These are phyloP conservation scores for Cosmorhoe ocellata DNA, from an alignment of 2,888 invertebrate genomes.

Conservation along the genomic window DNA sequence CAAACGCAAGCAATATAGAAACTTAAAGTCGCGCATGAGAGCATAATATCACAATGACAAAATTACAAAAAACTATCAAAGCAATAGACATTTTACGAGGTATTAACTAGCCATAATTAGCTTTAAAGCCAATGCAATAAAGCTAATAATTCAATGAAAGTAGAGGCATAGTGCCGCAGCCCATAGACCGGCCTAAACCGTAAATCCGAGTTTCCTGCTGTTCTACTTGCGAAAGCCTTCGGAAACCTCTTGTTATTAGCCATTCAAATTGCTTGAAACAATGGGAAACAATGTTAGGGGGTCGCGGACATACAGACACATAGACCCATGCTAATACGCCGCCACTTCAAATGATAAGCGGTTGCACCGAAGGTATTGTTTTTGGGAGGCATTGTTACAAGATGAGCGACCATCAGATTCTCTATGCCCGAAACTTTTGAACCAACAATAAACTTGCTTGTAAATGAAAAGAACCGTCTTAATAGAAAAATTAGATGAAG, in stretches of 20 bases:
- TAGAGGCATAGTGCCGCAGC: neutral
- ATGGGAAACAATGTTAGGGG: slow-evolving; percentile 61
- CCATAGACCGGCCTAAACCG: slow-evolving; percentile 38
- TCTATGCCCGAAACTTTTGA: too few species aligned
- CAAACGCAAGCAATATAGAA: neutral
- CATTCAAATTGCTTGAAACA: slow-evolving; percentile 70
- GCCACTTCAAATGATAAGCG: slow-evolving; percentile 51
- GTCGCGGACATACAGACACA: slow-evolving; percentile 58
- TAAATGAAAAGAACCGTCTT: neutral
- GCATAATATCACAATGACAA: too few species aligned
- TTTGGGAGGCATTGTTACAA: slow-evolving; percentile 30
- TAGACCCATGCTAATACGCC: slow-evolving; percentile 58
- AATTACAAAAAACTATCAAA: too few species aligned
- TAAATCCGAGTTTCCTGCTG: slow-evolving; percentile 61
- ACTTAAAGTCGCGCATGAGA: neutral
- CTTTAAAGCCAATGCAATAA: neutral
- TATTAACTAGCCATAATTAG: neutral
- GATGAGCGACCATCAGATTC: too few species aligned
- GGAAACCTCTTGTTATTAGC: slow-evolving; percentile 61
- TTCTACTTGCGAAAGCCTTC: slow-evolving; percentile 69
- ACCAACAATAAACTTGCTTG: slow-evolving; percentile 7
- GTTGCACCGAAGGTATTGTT: slow-evolving; percentile 54
- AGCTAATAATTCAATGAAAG: neutral
- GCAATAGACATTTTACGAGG: neutral
- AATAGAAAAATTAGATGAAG: slow-evolving; percentile 29